These are phyloP conservation scores for Dasypus novemcinctus DNA, from an alignment of 2,113 vertebrate genomes.

Conservation along the genomic window DNA sequence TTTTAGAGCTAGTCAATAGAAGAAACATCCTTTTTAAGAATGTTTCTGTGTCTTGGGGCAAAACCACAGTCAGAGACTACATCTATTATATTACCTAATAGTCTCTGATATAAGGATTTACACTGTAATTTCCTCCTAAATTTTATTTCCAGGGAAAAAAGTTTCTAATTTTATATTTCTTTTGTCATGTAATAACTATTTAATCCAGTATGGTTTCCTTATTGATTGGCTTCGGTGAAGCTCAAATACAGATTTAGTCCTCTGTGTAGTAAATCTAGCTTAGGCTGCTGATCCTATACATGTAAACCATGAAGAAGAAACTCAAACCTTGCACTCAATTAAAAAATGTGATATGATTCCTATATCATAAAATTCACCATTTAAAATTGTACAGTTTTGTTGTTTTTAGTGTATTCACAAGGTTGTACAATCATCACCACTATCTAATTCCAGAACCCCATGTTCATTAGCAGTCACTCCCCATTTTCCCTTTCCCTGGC, in stretches of 20 bases:
- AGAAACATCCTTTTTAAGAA: neutral
- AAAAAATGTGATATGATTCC: neutral
- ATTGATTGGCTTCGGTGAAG: neutral
- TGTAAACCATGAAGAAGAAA: neutral
- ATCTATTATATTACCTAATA: neutral
- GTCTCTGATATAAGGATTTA: neutral
- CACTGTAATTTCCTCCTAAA: neutral
- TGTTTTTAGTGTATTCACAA: neutral
- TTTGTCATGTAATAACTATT: neutral
- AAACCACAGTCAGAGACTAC: neutral
- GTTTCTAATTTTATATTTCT: conserved; percentile 25
- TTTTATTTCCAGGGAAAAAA: neutral
- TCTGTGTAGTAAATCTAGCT: neutral
- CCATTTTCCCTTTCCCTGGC: neutral
- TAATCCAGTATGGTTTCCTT: neutral
- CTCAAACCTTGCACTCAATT: neutral
- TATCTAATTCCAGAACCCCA: neutral
- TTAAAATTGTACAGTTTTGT: neutral
- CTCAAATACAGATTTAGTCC: neutral
- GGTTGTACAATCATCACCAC: neutral
- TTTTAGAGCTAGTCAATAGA: conserved; percentile 36
- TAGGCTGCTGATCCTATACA: neutral
- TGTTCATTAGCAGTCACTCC: neutral
- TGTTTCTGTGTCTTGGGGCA: conserved; percentile 1
- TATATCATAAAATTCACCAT: neutral